phyloP scores from a whole-genome alignment of 2,113 vertebrate species.

The Talpa occidentalis region DNA sequence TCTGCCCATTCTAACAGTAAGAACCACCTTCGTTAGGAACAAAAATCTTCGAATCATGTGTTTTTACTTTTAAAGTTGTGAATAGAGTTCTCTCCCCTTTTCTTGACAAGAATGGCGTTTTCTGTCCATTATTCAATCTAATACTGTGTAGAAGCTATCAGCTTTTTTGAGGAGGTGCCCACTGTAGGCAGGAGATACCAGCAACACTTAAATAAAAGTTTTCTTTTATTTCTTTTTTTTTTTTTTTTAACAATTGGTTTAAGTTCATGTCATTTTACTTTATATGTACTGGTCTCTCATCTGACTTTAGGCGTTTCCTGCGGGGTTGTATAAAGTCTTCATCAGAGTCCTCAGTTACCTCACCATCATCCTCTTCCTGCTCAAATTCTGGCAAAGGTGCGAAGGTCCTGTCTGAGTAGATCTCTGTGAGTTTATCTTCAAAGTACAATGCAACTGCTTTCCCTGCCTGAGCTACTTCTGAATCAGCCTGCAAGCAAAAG shows the following conservation, averaged over 20 bases:
- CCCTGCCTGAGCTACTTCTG: slow-evolving; percentile 98
- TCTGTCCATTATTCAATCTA: slow-evolving; percentile 89
- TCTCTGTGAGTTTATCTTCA: slow-evolving; percentile 96
- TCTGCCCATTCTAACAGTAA: slow-evolving; percentile 78
- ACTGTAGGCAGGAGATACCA: slow-evolving; percentile 86
- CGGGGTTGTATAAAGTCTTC: slow-evolving; percentile 97
- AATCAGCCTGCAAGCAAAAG: slow-evolving; percentile 93
- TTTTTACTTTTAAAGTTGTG: slow-evolving; percentile 61
- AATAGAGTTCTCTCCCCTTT: slow-evolving; percentile 78
- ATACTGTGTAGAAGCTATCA: slow-evolving; percentile 89
- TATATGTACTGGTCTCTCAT: slow-evolving; percentile 96
- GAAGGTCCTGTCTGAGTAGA: slow-evolving; percentile 96
- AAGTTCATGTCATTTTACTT: slow-evolving; percentile 91
- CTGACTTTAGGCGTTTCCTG: slow-evolving; percentile 98
- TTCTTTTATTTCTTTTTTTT: not conserved
- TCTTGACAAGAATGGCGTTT: slow-evolving; percentile 86
- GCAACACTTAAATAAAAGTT: slow-evolving; percentile 90
- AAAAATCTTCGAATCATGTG: slow-evolving; percentile 59
- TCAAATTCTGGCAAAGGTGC: slow-evolving; percentile 92
- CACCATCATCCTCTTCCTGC: slow-evolving; percentile 91
- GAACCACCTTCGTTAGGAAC: slow-evolving; percentile 73
- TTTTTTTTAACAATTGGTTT: slow-evolving; percentile 82
- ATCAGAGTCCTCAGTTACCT: slow-evolving; percentile 95
- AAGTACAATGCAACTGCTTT: slow-evolving; percentile 96
- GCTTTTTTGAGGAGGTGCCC: slow-evolving; percentile 88